These are phyloP conservation scores for Prunella strophiata DNA, from an alignment of 2,797 vertebrate genomes.

Conservation along the genomic window DNA sequence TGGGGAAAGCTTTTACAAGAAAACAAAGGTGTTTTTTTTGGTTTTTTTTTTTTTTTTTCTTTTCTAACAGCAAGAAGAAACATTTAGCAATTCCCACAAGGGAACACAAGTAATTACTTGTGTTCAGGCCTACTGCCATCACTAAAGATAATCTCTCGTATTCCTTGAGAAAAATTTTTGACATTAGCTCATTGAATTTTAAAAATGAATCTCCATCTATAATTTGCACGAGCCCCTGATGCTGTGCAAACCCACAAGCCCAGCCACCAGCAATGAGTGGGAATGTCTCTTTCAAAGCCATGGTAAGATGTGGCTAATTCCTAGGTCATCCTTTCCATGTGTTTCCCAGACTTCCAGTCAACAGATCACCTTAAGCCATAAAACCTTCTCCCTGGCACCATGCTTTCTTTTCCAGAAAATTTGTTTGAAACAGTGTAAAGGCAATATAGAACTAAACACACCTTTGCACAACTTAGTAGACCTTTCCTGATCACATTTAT, in stretches of 20 bases:
- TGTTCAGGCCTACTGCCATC: background rate
- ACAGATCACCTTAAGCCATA: background rate
- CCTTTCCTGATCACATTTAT: background rate
- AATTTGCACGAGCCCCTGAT: background rate
- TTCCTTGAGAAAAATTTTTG: background rate
- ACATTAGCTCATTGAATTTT: background rate
- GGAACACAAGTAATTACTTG: background rate
- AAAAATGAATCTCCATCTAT: background rate
- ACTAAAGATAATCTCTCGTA: background rate
- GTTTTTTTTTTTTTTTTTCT: background rate
- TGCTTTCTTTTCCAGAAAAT: background rate
- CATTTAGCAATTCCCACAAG: background rate
- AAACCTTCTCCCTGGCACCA: background rate
- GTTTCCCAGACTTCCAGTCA: background rate
- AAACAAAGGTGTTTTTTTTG: background rate
- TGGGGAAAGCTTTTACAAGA: background rate
- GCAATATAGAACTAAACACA: background rate
- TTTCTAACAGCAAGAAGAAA: background rate
- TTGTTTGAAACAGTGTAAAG: background rate
- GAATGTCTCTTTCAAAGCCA: background rate
- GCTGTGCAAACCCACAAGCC: background rate
- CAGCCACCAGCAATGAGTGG: background rate
- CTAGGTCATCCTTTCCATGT: background rate
- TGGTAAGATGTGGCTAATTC: background rate
- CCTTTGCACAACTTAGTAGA: background rate